Percentiles rank a stretch among this genome's conserved stretches.
Conservation (phyloP, 2,888 invertebrate genomes). For the Dasypogon diadema region DNA sequence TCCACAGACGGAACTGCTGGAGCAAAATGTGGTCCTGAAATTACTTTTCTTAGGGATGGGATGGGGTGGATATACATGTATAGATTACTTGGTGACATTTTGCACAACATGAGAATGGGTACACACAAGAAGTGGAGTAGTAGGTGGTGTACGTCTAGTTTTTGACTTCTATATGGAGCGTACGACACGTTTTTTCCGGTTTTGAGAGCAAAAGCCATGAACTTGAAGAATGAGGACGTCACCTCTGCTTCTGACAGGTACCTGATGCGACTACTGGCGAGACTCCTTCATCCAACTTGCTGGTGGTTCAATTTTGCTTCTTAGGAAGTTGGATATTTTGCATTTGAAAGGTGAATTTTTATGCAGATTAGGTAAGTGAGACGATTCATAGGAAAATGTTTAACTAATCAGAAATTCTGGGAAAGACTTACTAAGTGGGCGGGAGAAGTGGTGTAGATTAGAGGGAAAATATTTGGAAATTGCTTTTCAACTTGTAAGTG, state of each 20-base stretch:
- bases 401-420: neutral
- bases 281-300: neutral
- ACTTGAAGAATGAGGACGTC: neutral
- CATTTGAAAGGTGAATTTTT: neutral
- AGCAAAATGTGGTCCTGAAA: slow-evolving; percentile 26
- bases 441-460: too few species aligned
- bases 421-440: neutral
- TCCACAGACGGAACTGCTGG: slow-evolving; percentile 25
- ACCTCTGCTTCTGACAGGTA: slow-evolving; percentile 26
- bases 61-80: neutral
- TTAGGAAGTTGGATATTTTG: neutral
- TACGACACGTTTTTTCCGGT: neutral
- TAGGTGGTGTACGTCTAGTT: slow-evolving; percentile 2
- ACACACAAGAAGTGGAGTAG: neutral
- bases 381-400: neutral
- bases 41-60: slow-evolving; percentile 23
- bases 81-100: slow-evolving; percentile 1
- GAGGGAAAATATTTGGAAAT: too few species aligned
- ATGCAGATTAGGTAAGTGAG: slow-evolving; percentile 23
- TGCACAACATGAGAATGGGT: neutral
- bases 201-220: neutral
- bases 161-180: neutral
- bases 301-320: slow-evolving; percentile 1
- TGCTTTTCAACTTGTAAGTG: too few species aligned
- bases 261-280: slow-evolving; percentile 27